Evolutionary conservation across 2,113 vertebrate genomes (phyloP).

Genomic region (Chiloscyllium plagiosum): DNA sequence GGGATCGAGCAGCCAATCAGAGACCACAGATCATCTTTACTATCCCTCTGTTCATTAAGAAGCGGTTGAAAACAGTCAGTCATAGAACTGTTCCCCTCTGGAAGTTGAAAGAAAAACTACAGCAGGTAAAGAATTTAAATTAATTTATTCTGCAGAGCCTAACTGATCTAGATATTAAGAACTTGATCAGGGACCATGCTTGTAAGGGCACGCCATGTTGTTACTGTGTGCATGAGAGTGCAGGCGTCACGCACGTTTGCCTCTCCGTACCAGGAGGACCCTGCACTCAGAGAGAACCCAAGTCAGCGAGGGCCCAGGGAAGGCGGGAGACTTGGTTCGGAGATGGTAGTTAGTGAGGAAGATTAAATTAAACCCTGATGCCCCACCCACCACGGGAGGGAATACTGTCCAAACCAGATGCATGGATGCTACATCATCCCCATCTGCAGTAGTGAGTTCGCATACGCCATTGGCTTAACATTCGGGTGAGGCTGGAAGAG

Average conservation of each 20-base stretch:
- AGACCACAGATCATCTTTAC: neutral
- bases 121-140: neutral
- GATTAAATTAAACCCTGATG: conserved; percentile 35
- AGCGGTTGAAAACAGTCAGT: neutral
- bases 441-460: conserved; percentile 83
- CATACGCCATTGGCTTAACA: conserved; percentile 90
- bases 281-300: neutral
- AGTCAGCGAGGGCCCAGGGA: neutral
- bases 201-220: neutral
- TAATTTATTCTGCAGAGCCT: neutral
- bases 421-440: conserved; percentile 76
- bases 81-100: too few relatives aligned
- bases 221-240: neutral
- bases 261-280: neutral
- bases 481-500: conserved; percentile 81
- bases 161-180: neutral
- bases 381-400: neutral
- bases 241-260: too few relatives aligned
- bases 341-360: conserved; percentile 27
- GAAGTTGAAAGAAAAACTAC: neutral
- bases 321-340: conserved; percentile 27
- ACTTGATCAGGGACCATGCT: neutral
- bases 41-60: neutral
- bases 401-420: neutral
- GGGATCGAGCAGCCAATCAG: neutral